A percentile compares a stretch with the other conserved stretches of the same genome.
phyloP scores from a whole-genome alignment of 2,113 vertebrate genomes.

The Tachycineta bicolor region DNA sequence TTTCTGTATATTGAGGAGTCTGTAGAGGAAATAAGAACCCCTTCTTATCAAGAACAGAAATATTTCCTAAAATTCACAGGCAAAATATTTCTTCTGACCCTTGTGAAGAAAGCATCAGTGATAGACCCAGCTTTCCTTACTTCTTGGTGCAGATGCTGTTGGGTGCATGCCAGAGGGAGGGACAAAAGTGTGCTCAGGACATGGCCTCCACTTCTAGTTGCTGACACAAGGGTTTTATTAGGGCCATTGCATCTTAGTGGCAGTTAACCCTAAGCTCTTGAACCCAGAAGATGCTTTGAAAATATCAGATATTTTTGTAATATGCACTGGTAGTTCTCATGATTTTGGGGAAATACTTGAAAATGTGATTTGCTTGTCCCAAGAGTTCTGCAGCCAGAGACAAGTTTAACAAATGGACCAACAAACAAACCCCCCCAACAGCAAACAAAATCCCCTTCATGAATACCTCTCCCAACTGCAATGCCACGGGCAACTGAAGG shows the following conservation, averaged over 20 bases:
- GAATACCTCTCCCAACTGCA: neutral
- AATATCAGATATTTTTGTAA: neutral
- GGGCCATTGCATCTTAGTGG: neutral
- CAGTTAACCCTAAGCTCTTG: neutral
- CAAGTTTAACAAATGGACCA: neutral
- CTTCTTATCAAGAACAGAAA: neutral
- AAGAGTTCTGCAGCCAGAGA: neutral
- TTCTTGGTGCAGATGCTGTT: neutral
- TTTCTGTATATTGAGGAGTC: neutral
- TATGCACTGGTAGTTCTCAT: neutral
- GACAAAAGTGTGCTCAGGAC: neutral
- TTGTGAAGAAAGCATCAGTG: neutral
- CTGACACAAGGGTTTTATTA: neutral
- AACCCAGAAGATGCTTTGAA: neutral
- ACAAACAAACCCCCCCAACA: rapidly evolving
- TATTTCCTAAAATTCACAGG: neutral
- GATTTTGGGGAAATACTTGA: neutral
- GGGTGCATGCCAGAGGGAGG: neutral
- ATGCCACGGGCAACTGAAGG: neutral
- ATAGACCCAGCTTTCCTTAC: neutral
- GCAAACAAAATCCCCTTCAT: rapidly evolving
- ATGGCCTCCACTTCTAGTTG: neutral
- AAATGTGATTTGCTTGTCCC: rapidly evolving
- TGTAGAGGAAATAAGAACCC: neutral
- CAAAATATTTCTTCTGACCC: neutral